Evolutionary conservation across 2,797 vertebrate species (phyloP), one percentile per base, ranked within the genome.

Genomic region (Ctenosaura bakeri): DNA sequence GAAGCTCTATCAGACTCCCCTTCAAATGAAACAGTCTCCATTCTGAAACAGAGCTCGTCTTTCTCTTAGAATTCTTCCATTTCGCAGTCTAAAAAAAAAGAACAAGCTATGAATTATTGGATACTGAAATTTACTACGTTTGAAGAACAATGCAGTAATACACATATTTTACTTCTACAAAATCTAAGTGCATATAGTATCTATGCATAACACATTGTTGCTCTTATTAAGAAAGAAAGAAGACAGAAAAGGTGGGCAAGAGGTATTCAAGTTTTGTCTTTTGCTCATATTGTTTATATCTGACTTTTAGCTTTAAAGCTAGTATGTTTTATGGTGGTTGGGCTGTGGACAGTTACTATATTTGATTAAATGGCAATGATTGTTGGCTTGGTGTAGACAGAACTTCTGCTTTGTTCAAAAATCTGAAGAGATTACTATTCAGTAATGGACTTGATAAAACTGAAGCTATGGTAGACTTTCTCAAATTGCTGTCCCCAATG

Each of bases 11-110:
- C 97, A 89, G 97, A 95, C 93, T 98, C 97, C 94, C 96, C 97
- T 94, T 97, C 97, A 92, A 95, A 96, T 87, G 13, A 97, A 96
- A 88, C 96, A 89, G 96, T 96, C 96, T 98, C 98, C 98, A 98
- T 98, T 96, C 89, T 96, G 90, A 89, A 90, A 73, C 38, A 74
- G 52, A 42, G 13, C 13, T 88, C 54, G 77, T 52, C 35, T 62
- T 92, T 86, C 89, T 85, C 91, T 96, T 94, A 97, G 90, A 64
- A 93, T 90, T 91, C 95, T 93, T 95, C 94, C 92, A 92, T 92
- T 81, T 89, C 92, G 88, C 93, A 93, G 74, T 86, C 92, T 90
- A 46, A 13, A 0, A 66, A 81, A 14, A 26, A 46, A 1, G 14
- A 20, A 24, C 20, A 88, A 83, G 84, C 7, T 42, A 18, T 56